phyloP scores from a whole-genome alignment of 2,113 vertebrate genomes.

The Nothocercus julius region DNA sequence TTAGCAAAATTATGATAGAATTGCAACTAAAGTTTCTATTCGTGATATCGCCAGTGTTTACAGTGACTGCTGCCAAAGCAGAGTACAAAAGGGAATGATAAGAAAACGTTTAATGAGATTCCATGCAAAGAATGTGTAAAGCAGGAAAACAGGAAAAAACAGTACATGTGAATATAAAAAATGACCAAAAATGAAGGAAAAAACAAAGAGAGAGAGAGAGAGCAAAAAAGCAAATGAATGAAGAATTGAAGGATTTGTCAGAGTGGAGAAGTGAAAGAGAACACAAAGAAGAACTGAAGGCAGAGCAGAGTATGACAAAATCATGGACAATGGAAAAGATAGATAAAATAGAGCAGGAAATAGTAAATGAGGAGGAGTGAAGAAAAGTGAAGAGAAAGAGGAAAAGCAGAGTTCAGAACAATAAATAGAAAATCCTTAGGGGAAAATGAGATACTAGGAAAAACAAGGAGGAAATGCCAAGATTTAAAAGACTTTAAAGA shows the following conservation, averaged over 20 bases:
- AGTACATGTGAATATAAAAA: background rate
- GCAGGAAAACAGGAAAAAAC: background rate
- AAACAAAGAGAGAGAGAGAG: background rate
- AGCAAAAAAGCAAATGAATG: background rate
- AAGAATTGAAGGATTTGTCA: background rate
- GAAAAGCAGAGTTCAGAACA: background rate
- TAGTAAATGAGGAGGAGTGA: background rate
- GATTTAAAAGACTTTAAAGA: background rate
- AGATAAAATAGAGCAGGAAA: background rate
- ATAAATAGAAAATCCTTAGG: background rate
- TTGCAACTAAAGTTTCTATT: constrained; percentile 40
- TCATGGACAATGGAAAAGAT: background rate
- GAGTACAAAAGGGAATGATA: constrained; percentile 22
- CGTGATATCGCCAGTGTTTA: background rate
- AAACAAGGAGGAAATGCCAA: background rate
- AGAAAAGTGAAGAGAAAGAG: background rate
- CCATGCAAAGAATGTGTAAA: background rate
- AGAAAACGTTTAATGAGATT: background rate
- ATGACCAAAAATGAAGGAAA: background rate
- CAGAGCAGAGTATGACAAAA: background rate
- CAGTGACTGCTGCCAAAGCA: background rate
- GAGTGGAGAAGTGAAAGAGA: background rate
- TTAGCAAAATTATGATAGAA: constrained; percentile 22
- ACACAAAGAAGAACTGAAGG: background rate
- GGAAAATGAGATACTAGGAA: background rate